Percentiles rank a stretch among this genome's conserved stretches.
phyloP scores from a whole-genome alignment of 2,797 vertebrate genomes.

The Spea hammondii region DNA sequence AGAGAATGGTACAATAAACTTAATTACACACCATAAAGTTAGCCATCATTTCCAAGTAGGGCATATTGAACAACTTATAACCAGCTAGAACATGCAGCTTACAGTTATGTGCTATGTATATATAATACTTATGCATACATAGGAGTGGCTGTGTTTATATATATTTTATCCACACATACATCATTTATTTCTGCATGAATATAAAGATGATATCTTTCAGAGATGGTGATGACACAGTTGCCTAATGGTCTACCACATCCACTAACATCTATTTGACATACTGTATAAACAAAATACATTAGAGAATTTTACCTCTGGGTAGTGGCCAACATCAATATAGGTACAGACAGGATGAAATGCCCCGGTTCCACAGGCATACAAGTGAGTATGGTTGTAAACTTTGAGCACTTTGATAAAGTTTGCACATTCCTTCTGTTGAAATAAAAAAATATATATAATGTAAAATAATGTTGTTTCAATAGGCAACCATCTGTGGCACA shows the following conservation, averaged over 20 bases:
- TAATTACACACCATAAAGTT: too few relatives aligned
- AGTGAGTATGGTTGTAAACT: slow-evolving; percentile 90
- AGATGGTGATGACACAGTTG: slow-evolving; percentile 18
- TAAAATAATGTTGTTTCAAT: background rate
- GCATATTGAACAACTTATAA: background rate
- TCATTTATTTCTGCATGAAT: slow-evolving; percentile 35
- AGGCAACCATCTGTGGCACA: too few relatives aligned
- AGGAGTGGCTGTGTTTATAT: slow-evolving; percentile 23
- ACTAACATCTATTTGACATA: slow-evolving; percentile 31
- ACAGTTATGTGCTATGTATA: slow-evolving; percentile 4
- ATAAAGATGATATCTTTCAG: slow-evolving; percentile 25
- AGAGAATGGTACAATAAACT: too few relatives aligned
- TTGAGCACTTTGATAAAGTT: slow-evolving; percentile 94
- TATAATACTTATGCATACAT: slow-evolving; percentile 21
- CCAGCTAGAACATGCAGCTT: background rate
- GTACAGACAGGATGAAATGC: slow-evolving; percentile 95
- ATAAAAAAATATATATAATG: slow-evolving; percentile 53
- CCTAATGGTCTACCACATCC: slow-evolving; percentile 35
- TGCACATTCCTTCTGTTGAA: slow-evolving; percentile 89
- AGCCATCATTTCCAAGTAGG: background rate
- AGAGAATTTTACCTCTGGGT: slow-evolving; percentile 82
- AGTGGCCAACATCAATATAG: slow-evolving; percentile 90
- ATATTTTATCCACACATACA: slow-evolving; percentile 30
- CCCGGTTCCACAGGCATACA: slow-evolving; percentile 92
- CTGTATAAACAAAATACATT: slow-evolving; percentile 36